Conservation (phyloP, 2,888 invertebrate species). For the Cataglyphis rosenhaueri region DNA sequence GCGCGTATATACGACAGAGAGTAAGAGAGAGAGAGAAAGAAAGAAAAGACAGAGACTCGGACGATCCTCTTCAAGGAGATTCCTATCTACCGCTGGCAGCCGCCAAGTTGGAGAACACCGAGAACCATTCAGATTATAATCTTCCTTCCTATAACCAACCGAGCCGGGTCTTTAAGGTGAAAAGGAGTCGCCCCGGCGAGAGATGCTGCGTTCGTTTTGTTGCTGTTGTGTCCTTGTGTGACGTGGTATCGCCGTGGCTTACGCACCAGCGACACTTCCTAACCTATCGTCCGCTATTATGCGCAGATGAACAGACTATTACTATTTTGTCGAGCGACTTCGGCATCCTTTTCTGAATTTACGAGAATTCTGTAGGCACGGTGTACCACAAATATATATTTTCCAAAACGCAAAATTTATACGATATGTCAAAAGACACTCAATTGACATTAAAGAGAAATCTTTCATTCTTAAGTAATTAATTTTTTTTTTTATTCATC, state of each 20-base stretch:
- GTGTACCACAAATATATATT: not conserved
- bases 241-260: conserved; percentile 9
- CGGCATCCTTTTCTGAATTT: not conserved
- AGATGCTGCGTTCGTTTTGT: conserved; percentile 37
- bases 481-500: not conserved
- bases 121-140: conserved; percentile 80
- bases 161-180: conserved; percentile 54
- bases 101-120: conserved; percentile 76
- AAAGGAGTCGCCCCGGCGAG: conserved; percentile 54
- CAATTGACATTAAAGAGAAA: not conserved
- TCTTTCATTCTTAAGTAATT: not conserved
- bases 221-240: conserved; percentile 54
- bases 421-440: not conserved
- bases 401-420: not conserved
- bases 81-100: conserved; percentile 79
- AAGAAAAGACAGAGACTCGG: conserved; percentile 36
- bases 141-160: conserved; percentile 68
- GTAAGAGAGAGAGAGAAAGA: not conserved
- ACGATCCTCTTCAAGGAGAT: conserved; percentile 71
- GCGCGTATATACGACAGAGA: conserved; percentile 70
- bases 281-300: conserved; percentile 32
- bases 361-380: not conserved
- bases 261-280: conserved; percentile 56
- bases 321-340: conserved; percentile 20
- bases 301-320: conserved; percentile 46